phyloP scores from a whole-genome alignment of 2,113 vertebrate species.

The Lagopus leucura region DNA sequence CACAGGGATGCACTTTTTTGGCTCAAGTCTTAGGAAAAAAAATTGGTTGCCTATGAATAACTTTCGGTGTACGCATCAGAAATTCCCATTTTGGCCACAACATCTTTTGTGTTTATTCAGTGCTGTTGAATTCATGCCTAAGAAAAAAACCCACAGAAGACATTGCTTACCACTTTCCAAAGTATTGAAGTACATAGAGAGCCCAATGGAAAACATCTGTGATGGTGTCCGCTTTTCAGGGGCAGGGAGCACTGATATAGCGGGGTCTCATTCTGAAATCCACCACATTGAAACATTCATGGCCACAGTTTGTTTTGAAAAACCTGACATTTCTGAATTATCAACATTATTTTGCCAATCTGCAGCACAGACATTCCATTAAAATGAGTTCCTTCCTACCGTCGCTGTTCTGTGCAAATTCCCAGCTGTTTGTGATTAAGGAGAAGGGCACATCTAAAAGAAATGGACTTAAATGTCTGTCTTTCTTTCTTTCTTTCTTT shows the following conservation, averaged over 20 bases:
- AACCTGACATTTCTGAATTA: neutral
- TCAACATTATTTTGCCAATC: neutral
- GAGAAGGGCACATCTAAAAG: neutral
- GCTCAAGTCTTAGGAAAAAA: conserved; percentile 15
- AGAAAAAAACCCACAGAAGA: neutral
- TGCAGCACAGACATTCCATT: conserved; percentile 54
- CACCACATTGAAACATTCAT: rapidly evolving
- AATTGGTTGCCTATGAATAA: neutral
- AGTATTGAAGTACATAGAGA: neutral
- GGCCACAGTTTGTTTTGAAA: neutral
- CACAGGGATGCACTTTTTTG: rapidly evolving
- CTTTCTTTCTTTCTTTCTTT: neutral
- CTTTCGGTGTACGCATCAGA: neutral
- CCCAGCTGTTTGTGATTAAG: conserved; percentile 52
- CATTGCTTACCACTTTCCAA: neutral
- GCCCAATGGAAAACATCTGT: neutral
- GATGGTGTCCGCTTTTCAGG: neutral
- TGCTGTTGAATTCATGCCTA: neutral
- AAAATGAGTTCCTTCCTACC: conserved; percentile 50
- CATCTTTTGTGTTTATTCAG: conserved; percentile 15
- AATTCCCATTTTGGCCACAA: conserved; percentile 31
- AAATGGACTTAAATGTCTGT: neutral
- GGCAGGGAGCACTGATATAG: rapidly evolving
- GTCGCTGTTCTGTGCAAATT: conserved; percentile 48
- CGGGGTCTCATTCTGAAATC: neutral